Percentiles rank a stretch among this genome's conserved stretches.
These are phyloP conservation scores for Isaurus tuberculatus DNA, from an alignment of 92 coral and sea anemone species.

Conservation along the genomic window DNA sequence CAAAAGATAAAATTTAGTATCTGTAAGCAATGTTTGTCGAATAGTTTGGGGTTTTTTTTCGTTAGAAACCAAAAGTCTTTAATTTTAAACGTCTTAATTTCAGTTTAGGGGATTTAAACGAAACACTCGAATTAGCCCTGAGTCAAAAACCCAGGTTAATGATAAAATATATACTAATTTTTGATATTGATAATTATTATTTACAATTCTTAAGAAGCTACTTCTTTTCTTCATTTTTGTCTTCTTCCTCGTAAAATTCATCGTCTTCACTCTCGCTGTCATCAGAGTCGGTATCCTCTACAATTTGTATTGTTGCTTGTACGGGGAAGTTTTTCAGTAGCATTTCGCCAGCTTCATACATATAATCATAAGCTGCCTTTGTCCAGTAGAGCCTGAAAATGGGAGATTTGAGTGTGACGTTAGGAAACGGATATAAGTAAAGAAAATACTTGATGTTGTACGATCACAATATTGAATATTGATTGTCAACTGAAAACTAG, in stretches of 20 bases:
- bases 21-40: too few species aligned
- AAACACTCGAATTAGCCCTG: too few species aligned
- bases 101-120: too few species aligned
- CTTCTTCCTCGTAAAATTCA: constrained; percentile 33
- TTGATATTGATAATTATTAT: background rate
- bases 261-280: constrained; percentile 77
- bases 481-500: too few species aligned
- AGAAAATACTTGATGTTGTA: too few species aligned
- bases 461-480: too few species aligned
- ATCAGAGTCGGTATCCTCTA: constrained; percentile 69
- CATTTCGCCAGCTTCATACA: constrained; percentile 85
- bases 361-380: constrained; percentile 83
- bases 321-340: constrained; percentile 85
- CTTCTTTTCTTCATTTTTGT: constrained; percentile 47
- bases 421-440: too few species aligned
- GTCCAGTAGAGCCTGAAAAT: constrained; percentile 79
- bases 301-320: constrained; percentile 88
- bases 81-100: too few species aligned
- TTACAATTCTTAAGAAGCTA: constrained; percentile 8
- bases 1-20: too few species aligned
- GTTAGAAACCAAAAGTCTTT: too few species aligned
- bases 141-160: too few species aligned
- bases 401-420: background rate
- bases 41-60: too few species aligned
- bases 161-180: background rate